A percentile compares a stretch with the other conserved stretches of the same genome.
Evolutionary conservation across 2,797 vertebrate genomes (phyloP).

Genomic region (Tenualosa thibaudeaui): DNA sequence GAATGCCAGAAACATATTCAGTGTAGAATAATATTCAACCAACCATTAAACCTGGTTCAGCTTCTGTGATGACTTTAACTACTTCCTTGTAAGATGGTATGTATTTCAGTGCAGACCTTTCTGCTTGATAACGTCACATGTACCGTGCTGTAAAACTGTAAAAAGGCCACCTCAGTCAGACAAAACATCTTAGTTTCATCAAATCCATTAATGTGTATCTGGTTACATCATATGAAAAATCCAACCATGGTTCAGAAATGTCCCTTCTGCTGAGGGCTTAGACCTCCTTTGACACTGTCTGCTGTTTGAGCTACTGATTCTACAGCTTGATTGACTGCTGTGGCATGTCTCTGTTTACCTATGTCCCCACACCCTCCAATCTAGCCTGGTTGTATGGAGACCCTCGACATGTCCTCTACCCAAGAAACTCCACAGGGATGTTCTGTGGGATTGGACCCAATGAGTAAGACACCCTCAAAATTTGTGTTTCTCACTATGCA

Average conservation of each 20-base stretch:
- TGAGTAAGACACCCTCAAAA: conserved; percentile 63
- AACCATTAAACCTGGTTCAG: too few relatives aligned
- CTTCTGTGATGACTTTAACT: not conserved
- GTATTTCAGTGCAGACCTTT: not conserved
- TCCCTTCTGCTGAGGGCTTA: too few relatives aligned
- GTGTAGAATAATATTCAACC: too few relatives aligned
- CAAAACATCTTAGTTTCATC: too few relatives aligned
- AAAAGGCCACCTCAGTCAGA: too few relatives aligned
- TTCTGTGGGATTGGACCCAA: conserved; percentile 82
- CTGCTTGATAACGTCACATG: too few relatives aligned
- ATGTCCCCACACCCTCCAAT: not conserved
- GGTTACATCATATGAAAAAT: too few relatives aligned
- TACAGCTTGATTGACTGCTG: not conserved
- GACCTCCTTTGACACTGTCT: not conserved
- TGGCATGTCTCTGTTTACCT: not conserved
- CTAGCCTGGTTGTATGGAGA: conserved; percentile 88
- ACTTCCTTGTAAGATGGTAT: not conserved
- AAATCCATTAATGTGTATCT: too few relatives aligned
- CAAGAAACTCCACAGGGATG: conserved; percentile 84
- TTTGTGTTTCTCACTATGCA: not conserved
- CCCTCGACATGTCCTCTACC: conserved; percentile 84
- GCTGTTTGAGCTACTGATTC: not conserved
- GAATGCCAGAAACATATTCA: too few relatives aligned
- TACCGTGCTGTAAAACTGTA: too few relatives aligned
- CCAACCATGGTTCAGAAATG: too few relatives aligned